Percentiles rank a stretch among this genome's conserved stretches.
phyloP scores from a whole-genome alignment of 2,797 vertebrate genomes.

The Eulemur coronatus region DNA sequence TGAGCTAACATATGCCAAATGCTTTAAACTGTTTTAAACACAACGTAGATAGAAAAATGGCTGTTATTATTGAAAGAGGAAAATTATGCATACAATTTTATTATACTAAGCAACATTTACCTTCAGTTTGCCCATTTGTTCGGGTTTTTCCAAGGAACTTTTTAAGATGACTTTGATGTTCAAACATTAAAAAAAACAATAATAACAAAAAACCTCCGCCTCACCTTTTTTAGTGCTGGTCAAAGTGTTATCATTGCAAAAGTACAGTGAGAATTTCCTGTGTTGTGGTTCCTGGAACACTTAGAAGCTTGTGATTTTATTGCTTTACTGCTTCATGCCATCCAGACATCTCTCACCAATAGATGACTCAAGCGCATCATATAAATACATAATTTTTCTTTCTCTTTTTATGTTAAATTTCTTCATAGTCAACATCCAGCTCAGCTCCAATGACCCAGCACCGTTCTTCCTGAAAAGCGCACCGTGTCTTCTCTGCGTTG shows the following conservation, averaged over 20 bases:
- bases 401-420: not conserved
- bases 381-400: not conserved
- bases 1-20: not conserved
- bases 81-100: not conserved
- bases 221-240: not conserved
- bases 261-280: slow-evolving; percentile 47
- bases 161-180: not conserved
- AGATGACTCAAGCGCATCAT: not conserved
- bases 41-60: not conserved
- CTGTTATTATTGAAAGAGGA: not conserved
- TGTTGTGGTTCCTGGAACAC: slow-evolving; percentile 5
- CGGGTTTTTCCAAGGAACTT: not conserved
- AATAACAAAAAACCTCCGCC: not conserved
- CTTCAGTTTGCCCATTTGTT: not conserved
- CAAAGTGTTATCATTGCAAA: not conserved
- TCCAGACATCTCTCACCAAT: not conserved
- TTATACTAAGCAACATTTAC: not conserved
- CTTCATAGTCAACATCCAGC: not conserved
- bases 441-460: not conserved
- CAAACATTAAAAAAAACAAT: not conserved
- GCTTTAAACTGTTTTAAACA: not conserved
- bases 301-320: not conserved
- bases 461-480: not conserved
- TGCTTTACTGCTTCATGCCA: not conserved
- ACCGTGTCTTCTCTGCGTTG: accelerated